Evolutionary conservation across 53 echinoderm and acorn worm species (phyloP), one percentile per base, ranked within the genome.

Genomic region (Crossaster papposus): DNA sequence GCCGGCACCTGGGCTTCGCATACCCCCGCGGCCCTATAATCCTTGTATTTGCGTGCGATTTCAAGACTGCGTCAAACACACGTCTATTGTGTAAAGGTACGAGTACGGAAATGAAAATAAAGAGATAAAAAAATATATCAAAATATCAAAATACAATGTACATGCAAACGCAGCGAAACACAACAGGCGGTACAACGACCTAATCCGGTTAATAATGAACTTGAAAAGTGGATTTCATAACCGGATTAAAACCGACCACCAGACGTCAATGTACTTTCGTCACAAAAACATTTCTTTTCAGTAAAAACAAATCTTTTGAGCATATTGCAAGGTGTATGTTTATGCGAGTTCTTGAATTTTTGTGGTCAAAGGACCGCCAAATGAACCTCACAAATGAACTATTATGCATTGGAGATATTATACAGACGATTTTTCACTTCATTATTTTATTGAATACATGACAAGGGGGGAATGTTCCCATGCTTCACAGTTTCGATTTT

Each of bases 201-300:
- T 87, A 87, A 87, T 87, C 87, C 87, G 36, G 75, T 77, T 77
- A 87, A 54, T 62, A 76, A 87, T 36, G 72, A 76, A 63, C 75
- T 23, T 35, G 62, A 50, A 85, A 82, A 68, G 30, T n/a, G 36
- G 73, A 30, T 31, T 54, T 23, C n/a, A 76, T 87, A 87, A 87
- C 75, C 54, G 50, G 80, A 87, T 87, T 75, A 87, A 34, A 31
- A 77, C 20, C 23, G 77, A 53, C 31, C 54, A 58, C 33, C 35
- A 34, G 33, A 52, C 75, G 87, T 87, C 87, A 87, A 62, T 34
- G 87, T 77, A 87, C 87, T 87, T 87, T 87, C 34, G 2, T 2
- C 18, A 51, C 13, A 85, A 31, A 28, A 70, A 33, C 11, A 83
- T 38, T 28, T 26, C 83, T 38, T 38, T 68, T 51, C 55, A 80